Base-by-base conservation (phyloP, 2,797 vertebrate species). In the Anomalospiza imberbis region DNA sequence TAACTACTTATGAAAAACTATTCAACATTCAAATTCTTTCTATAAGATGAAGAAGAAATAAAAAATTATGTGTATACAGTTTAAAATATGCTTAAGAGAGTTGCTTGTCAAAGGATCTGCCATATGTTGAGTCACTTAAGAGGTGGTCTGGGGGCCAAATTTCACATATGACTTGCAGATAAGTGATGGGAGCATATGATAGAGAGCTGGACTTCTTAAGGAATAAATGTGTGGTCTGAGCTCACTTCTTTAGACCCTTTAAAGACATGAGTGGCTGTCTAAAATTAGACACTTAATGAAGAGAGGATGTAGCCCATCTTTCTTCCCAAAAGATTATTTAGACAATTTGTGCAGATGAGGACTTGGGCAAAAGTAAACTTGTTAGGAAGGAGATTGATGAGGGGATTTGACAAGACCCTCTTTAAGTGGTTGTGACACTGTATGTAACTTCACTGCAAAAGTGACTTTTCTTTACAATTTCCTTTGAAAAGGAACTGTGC, bases 51-150 rank as follows among this genome's bases (percentile, higher is more conserved):
- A 67, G 13, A 29, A 70, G 11, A 44, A 54, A 55, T n/a, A 29
- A 16, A 40, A 24, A 50, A 55, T 42, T 65, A 76, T 0, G 0
- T 13, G 17, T 17, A 21, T 14, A 32, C 2, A 40, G 44, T 67
- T 60, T 12, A 4, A 29, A 83, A 60, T 74, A 34, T 4, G 6
- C 17, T 17, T 40, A 66, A 40, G 9, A 9, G 7, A 45, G 8
- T 22, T 50, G 5, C 32, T 78, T 75, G 13, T 84, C 66, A 68
- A 61, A 85, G 47, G 32, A n/a, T 61, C 47, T 75, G 9, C 57
- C 6, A 0, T 61, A 17, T 22, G 8, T 20, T 68, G 32, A 79
- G 15, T 36, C 24, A 7, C 3, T 85, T 81, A 44, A 75, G 16
- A 78, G 12, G 25, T 29, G 16, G 32, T 44, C 25, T 17, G 14